Base-by-base conservation (phyloP, 2,113 vertebrate genomes). In the Ornithorhynchus anatinus region DNA sequence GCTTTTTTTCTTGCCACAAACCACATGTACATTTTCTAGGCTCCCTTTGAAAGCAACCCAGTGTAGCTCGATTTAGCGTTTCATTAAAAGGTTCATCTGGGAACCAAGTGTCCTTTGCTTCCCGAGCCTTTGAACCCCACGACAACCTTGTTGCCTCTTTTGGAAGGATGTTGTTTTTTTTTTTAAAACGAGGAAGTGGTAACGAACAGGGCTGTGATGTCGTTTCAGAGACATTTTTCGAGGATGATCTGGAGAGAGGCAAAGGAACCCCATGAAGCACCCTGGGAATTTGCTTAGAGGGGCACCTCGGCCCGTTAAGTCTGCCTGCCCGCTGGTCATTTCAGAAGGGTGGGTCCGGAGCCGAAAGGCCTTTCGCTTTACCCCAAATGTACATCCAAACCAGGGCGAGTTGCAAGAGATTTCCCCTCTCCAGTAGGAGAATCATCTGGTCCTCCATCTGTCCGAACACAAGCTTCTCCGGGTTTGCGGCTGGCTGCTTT, bases 401-500 rank as follows among this genome's bases (percentile, higher is more conserved):
- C 33, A 32, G 15, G 59, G 37, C 77, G 63, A 74, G 50, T 79
- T 77, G 72, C 69, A 69, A 80, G 50, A 75, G 16, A 33, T 53
- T 60, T 68, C 62, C 43, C 23, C 52, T 79, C 40, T 59, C 40
- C 51, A 56, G 37, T 37, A 67, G 74, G 56, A 42, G 53, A 37
- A n/a, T 75, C 64, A 61, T 77, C 48, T 44, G 68, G 40, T 67
- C 71, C 51, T 79, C 59, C 45, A 32, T 16, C 40, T 64, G 44
- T 38, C 25, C 1, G 40, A 35, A 48, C 53, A 61, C 69, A 81
- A 65, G 61, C 31, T 50, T 27, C 31, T 50, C 23, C 77, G 69
- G 52, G 37, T 16, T n/a, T 79, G 63, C 82, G 84, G 69, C 75
- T 87, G 85, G 48, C 39, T 42, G 31, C 59, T 53, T 60, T 54